Percentiles rank a stretch among this genome's conserved stretches.
Evolutionary conservation across 1,140 invertebrate genomes (phyloP).

Genomic region (Calosoma granatense): DNA sequence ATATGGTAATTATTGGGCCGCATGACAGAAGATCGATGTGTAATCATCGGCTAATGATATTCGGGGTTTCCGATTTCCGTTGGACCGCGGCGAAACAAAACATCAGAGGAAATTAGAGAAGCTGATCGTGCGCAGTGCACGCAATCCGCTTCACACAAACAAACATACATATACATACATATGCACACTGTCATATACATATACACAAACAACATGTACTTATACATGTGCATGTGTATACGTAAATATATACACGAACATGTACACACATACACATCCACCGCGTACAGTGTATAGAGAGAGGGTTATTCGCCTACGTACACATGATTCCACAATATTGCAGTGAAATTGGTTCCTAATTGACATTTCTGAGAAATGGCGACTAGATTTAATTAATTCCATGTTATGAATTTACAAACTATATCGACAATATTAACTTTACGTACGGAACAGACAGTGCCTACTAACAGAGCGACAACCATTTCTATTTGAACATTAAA

Average conservation of each 20-base stretch:
- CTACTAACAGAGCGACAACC: too few species aligned
- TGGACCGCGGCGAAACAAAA: slow-evolving; percentile 3
- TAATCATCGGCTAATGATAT: slow-evolving; percentile 8
- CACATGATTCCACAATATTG: neutral
- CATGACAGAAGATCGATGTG: slow-evolving; percentile 7
- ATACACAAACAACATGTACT: neutral
- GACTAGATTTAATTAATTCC: neutral
- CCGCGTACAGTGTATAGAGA: too few species aligned
- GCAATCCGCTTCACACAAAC: neutral
- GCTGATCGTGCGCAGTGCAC: neutral
- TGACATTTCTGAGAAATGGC: neutral
- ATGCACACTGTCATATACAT: neutral
- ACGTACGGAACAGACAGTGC: too few species aligned
- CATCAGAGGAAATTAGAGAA: slow-evolving; percentile 6
- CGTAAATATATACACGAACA: neutral
- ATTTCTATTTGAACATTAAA: too few species aligned
- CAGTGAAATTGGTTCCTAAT: neutral
- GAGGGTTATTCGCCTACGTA: too few species aligned
- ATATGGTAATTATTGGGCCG: slow-evolving; percentile 4
- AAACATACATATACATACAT: neutral
- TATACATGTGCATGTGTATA: neutral
- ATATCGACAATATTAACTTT: too few species aligned
- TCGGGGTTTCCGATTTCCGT: slow-evolving; percentile 8
- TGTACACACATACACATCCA: neutral
- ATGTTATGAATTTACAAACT: too few species aligned